Percentiles rank a stretch among this genome's conserved stretches.
Evolutionary conservation across 2,797 vertebrate species (phyloP).

Genomic region (Microctenopoma lineatum): DNA sequence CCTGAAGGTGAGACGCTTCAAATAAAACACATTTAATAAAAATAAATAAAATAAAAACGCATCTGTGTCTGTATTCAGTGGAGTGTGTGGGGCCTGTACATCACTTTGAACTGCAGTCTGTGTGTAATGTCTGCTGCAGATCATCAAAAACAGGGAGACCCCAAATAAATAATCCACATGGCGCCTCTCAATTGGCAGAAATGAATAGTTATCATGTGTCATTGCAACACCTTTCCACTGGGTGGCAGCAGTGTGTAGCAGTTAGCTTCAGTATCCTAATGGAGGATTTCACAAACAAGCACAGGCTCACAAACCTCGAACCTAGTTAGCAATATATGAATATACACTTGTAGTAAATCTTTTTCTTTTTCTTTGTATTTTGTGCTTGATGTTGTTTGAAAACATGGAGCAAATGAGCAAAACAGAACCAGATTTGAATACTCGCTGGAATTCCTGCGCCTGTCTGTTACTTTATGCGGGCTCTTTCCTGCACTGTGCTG

Average conservation of each 20-base stretch:
- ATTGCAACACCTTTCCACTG: slow-evolving; percentile 17
- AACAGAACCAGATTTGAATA: slow-evolving; percentile 11
- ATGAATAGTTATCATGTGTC: neutral
- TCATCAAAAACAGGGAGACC: too few species aligned
- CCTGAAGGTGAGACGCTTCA: neutral
- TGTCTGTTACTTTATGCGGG: slow-evolving; percentile 39
- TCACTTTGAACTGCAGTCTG: too few species aligned
- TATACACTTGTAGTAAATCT: too few species aligned
- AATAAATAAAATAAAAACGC: neutral
- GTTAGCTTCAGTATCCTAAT: neutral
- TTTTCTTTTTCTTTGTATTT: neutral
- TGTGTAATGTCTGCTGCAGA: neutral
- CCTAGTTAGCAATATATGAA: too few species aligned
- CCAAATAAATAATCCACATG: neutral
- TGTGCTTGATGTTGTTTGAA: neutral
- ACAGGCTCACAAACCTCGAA: too few species aligned
- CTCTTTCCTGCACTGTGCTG: slow-evolving; percentile 20
- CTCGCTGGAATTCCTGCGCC: slow-evolving; percentile 26
- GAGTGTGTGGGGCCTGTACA: too few species aligned
- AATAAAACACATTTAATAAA: neutral
- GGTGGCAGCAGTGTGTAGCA: slow-evolving; percentile 26
- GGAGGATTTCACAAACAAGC: too few species aligned
- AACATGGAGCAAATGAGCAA: neutral
- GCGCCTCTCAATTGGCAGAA: neutral
- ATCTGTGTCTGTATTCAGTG: neutral